phyloP scores from a whole-genome alignment of 2,797 vertebrate genomes.

The Melanotaenia nigrans region DNA sequence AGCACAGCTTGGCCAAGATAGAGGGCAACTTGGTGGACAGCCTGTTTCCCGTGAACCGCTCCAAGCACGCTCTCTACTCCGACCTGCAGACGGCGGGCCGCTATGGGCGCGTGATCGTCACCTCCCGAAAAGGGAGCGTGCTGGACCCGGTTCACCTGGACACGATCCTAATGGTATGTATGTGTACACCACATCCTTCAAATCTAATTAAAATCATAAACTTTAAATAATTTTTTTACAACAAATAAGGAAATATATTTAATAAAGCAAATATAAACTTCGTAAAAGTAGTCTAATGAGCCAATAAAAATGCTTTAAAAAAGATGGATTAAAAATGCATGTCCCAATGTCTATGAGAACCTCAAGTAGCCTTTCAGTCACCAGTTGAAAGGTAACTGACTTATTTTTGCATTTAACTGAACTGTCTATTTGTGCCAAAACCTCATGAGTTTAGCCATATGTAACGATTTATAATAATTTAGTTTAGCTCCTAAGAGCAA shows the following conservation, averaged over 20 bases:
- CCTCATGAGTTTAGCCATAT: background rate
- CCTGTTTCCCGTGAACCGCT: slow-evolving; percentile 95
- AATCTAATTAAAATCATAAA: background rate
- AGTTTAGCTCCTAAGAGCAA: background rate
- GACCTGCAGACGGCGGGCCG: slow-evolving; percentile 96
- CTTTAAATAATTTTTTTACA: background rate
- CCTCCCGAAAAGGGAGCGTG: slow-evolving; percentile 91
- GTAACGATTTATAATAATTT: background rate
- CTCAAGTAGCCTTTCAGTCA: slow-evolving; percentile 4
- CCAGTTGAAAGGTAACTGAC: background rate
- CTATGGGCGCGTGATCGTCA: slow-evolving; percentile 95
- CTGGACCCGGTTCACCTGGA: slow-evolving; percentile 92
- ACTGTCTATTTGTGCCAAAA: background rate
- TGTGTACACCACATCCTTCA: background rate
- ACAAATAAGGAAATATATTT: background rate
- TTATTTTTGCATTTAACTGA: background rate
- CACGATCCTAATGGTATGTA: slow-evolving; percentile 89
- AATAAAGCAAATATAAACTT: background rate
- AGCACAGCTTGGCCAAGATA: slow-evolving; percentile 97
- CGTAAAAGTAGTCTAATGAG: background rate
- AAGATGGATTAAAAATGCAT: background rate
- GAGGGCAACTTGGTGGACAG: slow-evolving; percentile 97
- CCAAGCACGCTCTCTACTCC: slow-evolving; percentile 96
- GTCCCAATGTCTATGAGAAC: background rate
- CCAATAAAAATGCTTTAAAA: background rate